Evolutionary conservation across 2,888 invertebrate species (phyloP).

Genomic region (Stenolophus ochropezus): DNA sequence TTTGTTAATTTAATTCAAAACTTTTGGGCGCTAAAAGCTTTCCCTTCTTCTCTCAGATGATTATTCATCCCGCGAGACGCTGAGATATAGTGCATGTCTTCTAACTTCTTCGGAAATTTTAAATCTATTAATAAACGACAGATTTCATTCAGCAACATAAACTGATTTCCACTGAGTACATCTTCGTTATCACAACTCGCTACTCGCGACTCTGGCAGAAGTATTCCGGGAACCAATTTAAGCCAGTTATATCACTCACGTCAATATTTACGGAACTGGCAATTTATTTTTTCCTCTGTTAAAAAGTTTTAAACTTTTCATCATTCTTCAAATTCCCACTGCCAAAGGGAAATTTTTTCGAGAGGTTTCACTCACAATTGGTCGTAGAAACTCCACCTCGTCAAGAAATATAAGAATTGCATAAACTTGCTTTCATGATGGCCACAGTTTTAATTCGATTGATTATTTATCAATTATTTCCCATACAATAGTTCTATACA

Average conservation of each 20-base stretch:
- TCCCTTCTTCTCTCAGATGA: slow-evolving; percentile 50
- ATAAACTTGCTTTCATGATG: too few relatives aligned
- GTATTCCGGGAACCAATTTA: background rate
- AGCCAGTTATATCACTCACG: background rate
- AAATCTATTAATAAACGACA: slow-evolving; percentile 31
- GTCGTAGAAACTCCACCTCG: background rate
- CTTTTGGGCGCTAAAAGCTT: slow-evolving; percentile 55
- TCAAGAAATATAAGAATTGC: too few relatives aligned
- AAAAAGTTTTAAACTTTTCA: background rate
- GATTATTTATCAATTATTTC: too few relatives aligned
- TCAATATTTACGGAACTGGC: background rate
- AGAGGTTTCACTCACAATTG: background rate
- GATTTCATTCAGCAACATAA: background rate
- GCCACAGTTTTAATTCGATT: too few relatives aligned
- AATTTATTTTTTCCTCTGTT: background rate
- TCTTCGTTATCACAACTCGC: background rate
- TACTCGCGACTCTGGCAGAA: background rate
- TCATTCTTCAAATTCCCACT: background rate
- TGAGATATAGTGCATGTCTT: slow-evolving; percentile 45
- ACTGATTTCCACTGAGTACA: background rate
- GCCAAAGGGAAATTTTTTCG: background rate
- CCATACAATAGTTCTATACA: too few relatives aligned
- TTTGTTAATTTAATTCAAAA: slow-evolving; percentile 56
- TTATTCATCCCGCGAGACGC: slow-evolving; percentile 44
- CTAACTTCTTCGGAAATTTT: slow-evolving; percentile 19